Conservation (phyloP, 2,113 vertebrate genomes). For the Thermophis baileyi region DNA sequence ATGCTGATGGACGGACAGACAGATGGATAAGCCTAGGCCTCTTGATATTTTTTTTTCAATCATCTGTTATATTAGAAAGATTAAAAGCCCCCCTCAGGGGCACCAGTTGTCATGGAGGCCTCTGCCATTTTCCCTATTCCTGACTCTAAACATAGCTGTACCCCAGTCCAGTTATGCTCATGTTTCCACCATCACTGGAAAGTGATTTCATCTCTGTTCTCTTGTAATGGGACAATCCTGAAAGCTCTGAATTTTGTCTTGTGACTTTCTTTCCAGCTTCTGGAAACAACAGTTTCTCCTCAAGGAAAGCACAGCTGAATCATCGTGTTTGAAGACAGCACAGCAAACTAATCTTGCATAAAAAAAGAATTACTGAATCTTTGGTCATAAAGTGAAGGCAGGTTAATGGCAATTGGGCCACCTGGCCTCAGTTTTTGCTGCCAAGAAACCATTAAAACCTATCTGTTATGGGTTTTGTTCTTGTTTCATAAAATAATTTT, state of each 20-base stretch:
- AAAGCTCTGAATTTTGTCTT: slow-evolving; percentile 25
- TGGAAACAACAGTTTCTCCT: slow-evolving; percentile 39
- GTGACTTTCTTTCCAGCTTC: slow-evolving; percentile 52
- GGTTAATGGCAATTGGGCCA: slow-evolving; percentile 41
- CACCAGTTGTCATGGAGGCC: too few relatives aligned
- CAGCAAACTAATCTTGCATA: slow-evolving; percentile 21
- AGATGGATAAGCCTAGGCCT: not conserved
- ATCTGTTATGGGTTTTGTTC: slow-evolving; percentile 14
- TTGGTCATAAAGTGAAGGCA: slow-evolving; percentile 50
- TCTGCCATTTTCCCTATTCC: too few relatives aligned
- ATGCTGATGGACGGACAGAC: not conserved
- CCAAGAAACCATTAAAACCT: slow-evolving; percentile 54
- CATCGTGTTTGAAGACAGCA: slow-evolving; percentile 22
- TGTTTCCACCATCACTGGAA: not conserved
- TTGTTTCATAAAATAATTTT: slow-evolving; percentile 56
- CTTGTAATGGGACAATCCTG: not conserved
- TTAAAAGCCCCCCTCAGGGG: not conserved
- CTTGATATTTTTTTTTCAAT: not conserved
- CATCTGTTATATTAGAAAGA: not conserved
- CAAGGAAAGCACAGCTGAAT: slow-evolving; percentile 31
- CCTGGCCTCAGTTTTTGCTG: not conserved
- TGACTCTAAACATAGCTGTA: not conserved
- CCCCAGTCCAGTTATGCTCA: not conserved
- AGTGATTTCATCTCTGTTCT: not conserved
- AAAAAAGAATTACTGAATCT: slow-evolving; percentile 43